Percentiles rank a stretch among this genome's conserved stretches.
phyloP scores from a whole-genome alignment of 1,140 invertebrate species.

The Leptestheria dahalacensis region DNA sequence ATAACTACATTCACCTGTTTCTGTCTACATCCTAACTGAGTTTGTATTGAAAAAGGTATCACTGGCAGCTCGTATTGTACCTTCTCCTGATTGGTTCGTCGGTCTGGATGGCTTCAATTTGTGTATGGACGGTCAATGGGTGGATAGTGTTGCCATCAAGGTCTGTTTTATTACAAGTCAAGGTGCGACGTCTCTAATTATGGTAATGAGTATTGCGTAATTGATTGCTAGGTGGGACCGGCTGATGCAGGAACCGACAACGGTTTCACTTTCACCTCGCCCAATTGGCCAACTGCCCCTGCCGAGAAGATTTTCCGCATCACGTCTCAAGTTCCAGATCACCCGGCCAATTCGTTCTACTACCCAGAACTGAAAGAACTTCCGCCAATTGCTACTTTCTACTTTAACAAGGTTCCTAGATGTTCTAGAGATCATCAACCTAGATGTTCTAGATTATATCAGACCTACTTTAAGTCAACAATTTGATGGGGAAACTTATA shows the following conservation, averaged over 20 bases:
- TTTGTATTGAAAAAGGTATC: constrained; percentile 28
- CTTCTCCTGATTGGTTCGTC: constrained; percentile 54
- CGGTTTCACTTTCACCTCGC: constrained; percentile 47
- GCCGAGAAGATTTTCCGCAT: constrained; percentile 37
- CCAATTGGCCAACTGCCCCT: constrained; percentile 35
- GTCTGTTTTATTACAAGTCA: constrained; percentile 23
- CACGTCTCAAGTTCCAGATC: constrained; percentile 34
- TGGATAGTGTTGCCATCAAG: constrained; percentile 38
- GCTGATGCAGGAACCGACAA: constrained; percentile 51
- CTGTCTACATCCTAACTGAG: background rate
- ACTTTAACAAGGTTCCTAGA: constrained; percentile 25
- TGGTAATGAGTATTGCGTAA: background rate
- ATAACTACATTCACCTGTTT: constrained; percentile 8
- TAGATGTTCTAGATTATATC: too few species aligned
- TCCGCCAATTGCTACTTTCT: constrained; percentile 35
- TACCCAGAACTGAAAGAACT: constrained; percentile 33
- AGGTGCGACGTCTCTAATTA: background rate
- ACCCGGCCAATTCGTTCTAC: constrained; percentile 43
- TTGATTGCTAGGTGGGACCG: constrained; percentile 32
- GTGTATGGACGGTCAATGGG: constrained; percentile 44
- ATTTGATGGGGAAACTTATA: too few species aligned
- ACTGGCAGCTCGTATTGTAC: constrained; percentile 31
- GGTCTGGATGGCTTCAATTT: constrained; percentile 43
- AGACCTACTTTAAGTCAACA: too few species aligned
- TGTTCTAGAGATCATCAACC: too few species aligned